These are phyloP conservation scores for Geococcyx californianus DNA, from an alignment of 2,113 vertebrate genomes.

Conservation along the genomic window DNA sequence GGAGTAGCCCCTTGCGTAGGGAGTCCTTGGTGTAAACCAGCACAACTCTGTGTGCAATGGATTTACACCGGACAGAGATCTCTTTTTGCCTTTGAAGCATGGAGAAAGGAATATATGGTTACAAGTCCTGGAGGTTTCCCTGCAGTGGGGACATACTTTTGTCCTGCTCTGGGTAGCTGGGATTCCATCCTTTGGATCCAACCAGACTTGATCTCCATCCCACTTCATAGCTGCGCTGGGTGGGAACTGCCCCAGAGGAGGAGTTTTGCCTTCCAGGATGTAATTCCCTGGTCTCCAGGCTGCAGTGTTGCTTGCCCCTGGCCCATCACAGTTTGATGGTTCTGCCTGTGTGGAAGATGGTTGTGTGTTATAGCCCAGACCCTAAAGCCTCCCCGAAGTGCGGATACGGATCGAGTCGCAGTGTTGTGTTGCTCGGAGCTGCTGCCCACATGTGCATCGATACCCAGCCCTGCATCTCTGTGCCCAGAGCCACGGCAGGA, in stretches of 20 bases:
- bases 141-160: neutral
- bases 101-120: neutral
- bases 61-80: neutral
- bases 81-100: neutral
- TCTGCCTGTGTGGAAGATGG: accelerated
- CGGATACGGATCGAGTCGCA: accelerated
- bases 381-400: neutral
- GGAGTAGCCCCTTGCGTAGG: accelerated
- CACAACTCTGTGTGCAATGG: accelerated
- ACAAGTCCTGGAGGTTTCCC: neutral
- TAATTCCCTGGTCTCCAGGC: accelerated
- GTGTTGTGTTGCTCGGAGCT: accelerated
- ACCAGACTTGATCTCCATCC: neutral
- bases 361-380: neutral
- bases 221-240: accelerated
- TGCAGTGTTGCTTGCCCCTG: accelerated
- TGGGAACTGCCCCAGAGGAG: neutral
- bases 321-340: accelerated
- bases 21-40: neutral
- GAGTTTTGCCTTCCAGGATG: neutral
- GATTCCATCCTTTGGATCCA: neutral
- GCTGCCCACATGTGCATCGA: accelerated
- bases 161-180: accelerated
- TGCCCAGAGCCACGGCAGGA: accelerated
- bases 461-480: accelerated